A percentile compares a stretch with the other conserved stretches of the same genome.
These are phyloP conservation scores for Gisinianus flammeolus DNA, from an alignment of 2,888 invertebrate species.

Conservation along the genomic window DNA sequence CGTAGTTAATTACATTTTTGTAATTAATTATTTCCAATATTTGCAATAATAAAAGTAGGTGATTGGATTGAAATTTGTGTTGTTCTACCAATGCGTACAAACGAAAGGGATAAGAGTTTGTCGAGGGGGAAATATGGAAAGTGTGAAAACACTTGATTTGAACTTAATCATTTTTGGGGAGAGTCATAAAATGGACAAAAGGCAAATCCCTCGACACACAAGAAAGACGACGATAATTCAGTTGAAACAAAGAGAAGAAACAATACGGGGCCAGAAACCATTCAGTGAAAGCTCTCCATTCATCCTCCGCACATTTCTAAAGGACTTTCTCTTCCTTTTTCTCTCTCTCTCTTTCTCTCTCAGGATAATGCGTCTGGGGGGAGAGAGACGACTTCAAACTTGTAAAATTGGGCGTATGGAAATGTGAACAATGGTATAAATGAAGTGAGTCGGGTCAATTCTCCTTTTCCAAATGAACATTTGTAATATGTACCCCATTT, in stretches of 20 bases:
- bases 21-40: too few relatives aligned
- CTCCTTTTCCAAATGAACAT: neutral
- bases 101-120: too few relatives aligned
- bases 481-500: too few relatives aligned
- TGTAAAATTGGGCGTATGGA: too few relatives aligned
- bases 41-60: too few relatives aligned
- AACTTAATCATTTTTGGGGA: conserved; percentile 9
- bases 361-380: neutral
- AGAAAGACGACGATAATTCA: too few relatives aligned
- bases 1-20: too few relatives aligned
- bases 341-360: neutral
- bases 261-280: neutral
- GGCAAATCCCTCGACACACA: neutral
- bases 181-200: conserved; percentile 7
- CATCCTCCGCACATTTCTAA: neutral
- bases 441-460: neutral
- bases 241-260: neutral
- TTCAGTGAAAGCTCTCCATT: neutral
- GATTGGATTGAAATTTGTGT: too few relatives aligned
- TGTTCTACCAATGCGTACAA: too few relatives aligned
- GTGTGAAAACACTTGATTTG: conserved; percentile 13
- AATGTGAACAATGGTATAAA: neutral
- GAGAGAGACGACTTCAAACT: too few relatives aligned
- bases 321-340: neutral
- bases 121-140: too few relatives aligned